Evolutionary conservation across 2,888 invertebrate species (phyloP), one percentile per base, ranked within the genome.

Genomic region (Barypeithes pellucidus): DNA sequence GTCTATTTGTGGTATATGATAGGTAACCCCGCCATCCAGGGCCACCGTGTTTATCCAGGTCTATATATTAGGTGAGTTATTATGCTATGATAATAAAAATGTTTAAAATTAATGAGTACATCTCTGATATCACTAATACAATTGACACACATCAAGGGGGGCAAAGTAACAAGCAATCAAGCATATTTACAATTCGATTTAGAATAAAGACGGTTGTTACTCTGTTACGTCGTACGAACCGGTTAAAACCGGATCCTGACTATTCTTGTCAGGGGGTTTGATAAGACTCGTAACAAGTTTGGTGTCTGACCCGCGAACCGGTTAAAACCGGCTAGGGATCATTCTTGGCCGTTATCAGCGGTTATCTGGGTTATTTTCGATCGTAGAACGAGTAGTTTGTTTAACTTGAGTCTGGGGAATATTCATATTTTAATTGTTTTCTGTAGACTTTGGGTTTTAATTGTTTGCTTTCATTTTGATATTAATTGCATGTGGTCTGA

Each of bases 241-340:
- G 85, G 90, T 88, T 88, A 87, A 86, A 87, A 88, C 90, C 87
- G 83, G 90, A 86, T 84, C 77, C 84, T 84, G 85, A 87, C 77
- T 88, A 87, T 87, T 86, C 85, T 87, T 89, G 88, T 89, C 90
- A 89, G 87, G 89, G 89, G 90, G 89, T 88, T 87, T 80, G 84
- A 84, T 84, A 84, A 84, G 69, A 33, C 67, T 72, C 73, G 78
- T 63, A 78, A 78, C 79, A 78, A 79, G 80, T 80, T 80, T 80
- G 78, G 79, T 80, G 81, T 76, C 77, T 83, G 84, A 83, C 84
- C 83, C 79, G 74, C 41, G 54, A 83, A 82, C 84, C 77, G 79
- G 84, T 81, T 84, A 76, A 60, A 78, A 82, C 81, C 78, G 81
- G 84, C 73, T 80, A 47, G 50, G 74, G 76, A 76, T 79, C 77